Evolutionary conservation across 2,113 vertebrate species (phyloP).

Genomic region (Channa maculata): DNA sequence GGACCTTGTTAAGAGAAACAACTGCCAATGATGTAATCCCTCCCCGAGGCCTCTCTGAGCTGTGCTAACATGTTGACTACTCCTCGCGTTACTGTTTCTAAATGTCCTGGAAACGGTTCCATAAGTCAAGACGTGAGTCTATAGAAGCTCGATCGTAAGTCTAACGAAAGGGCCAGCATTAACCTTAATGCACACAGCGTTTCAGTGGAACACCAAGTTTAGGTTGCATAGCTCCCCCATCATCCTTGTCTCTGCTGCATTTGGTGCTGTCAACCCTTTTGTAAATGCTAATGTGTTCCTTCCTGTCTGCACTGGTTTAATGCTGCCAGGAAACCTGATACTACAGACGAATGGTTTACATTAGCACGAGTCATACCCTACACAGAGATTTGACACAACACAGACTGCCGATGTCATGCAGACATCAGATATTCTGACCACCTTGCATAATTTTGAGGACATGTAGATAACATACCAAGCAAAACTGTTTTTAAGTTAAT

Average conservation of each 20-base stretch:
- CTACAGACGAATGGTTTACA: slow-evolving; percentile 53
- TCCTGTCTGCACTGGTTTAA: slow-evolving; percentile 54
- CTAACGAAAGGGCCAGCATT: slow-evolving; percentile 35
- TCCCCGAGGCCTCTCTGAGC: slow-evolving; percentile 40
- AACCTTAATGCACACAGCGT: slow-evolving; percentile 30
- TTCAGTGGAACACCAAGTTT: slow-evolving; percentile 48
- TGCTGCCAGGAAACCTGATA: slow-evolving; percentile 60
- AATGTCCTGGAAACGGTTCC: slow-evolving; percentile 55
- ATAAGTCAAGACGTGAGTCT: slow-evolving; percentile 50
- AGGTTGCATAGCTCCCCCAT: slow-evolving; percentile 47
- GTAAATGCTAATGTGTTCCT: slow-evolving; percentile 74
- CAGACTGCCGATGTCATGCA: slow-evolving; percentile 45
- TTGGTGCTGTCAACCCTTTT: slow-evolving; percentile 57
- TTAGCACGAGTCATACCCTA: slow-evolving; percentile 52
- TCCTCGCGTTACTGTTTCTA: slow-evolving; percentile 25
- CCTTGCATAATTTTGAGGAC: slow-evolving; percentile 34
- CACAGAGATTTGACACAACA: slow-evolving; percentile 47
- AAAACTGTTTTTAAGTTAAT: slow-evolving; percentile 72
- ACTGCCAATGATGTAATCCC: slow-evolving; percentile 29
- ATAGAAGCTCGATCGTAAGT: slow-evolving; percentile 42
- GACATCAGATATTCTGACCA: slow-evolving; percentile 43
- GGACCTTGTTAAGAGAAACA: slow-evolving; percentile 39
- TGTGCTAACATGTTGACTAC: slow-evolving; percentile 4
- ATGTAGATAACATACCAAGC: slow-evolving; percentile 46
- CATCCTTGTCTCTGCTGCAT: slow-evolving; percentile 26